Percentiles rank a stretch among this genome's conserved stretches.
These are phyloP conservation scores for Eunapius fragilis DNA, from an alignment of 37 sponge, comb jelly and placozoan species.

Conservation along the genomic window DNA sequence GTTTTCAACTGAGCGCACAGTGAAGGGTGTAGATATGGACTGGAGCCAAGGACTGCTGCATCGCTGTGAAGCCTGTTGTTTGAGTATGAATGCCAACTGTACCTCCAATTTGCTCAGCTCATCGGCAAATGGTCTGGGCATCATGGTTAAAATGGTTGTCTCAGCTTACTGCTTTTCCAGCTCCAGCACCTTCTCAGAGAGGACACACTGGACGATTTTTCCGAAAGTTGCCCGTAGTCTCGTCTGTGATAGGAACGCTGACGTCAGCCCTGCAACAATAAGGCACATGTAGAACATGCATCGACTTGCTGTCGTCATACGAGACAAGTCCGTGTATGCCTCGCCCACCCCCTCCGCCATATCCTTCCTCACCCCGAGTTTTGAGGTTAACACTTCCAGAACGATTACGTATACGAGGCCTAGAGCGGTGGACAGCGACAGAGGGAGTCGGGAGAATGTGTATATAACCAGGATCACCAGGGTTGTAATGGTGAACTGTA, in stretches of 20 bases:
- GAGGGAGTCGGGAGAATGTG: conserved; percentile 58
- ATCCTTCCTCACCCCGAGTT: too few relatives aligned
- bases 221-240: conserved; percentile 76
- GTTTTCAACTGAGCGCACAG: conserved; percentile 47
- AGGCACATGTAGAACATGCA: conserved; percentile 52
- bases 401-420: conserved; percentile 47
- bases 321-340: not conserved
- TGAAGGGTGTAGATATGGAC: conserved; percentile 53
- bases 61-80: conserved; percentile 14
- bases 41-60: conserved; percentile 20
- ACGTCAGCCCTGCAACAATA: conserved; percentile 43
- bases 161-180: conserved; percentile 71
- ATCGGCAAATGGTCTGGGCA: conserved; percentile 72
- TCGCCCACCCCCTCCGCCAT: too few relatives aligned
- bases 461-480: conserved; percentile 66
- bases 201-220: conserved; percentile 80
- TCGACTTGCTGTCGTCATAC: conserved; percentile 4
- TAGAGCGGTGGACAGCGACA: conserved; percentile 32
- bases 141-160: conserved; percentile 70
- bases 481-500: conserved; percentile 71
- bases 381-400: conserved; percentile 31
- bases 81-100: conserved; percentile 51
- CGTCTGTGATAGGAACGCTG: conserved; percentile 52
- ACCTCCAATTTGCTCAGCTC: conserved; percentile 46
- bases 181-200: conserved; percentile 54